phyloP scores from a whole-genome alignment of 2,888 invertebrate genomes.

The Torymus auratus region DNA sequence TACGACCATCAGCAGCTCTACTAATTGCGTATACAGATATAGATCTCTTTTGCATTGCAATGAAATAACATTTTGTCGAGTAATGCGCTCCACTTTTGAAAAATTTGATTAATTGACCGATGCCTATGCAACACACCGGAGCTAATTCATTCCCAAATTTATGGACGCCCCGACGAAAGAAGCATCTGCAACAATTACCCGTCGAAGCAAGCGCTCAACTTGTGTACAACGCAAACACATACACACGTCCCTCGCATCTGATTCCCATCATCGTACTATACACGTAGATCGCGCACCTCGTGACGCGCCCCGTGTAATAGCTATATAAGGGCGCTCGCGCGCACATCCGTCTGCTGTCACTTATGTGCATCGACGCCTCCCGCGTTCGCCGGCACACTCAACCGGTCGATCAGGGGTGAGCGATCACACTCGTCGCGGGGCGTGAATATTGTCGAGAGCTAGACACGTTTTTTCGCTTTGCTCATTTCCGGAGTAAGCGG shows the following conservation, averaged over 20 bases:
- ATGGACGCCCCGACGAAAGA: no score
- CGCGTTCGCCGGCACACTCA: slow-evolving; percentile 61
- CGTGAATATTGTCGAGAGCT: slow-evolving; percentile 24
- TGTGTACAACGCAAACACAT: no score
- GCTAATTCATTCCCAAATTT: no score
- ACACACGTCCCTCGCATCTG: no score
- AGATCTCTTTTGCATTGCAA: neutral
- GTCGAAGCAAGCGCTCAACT: no score
- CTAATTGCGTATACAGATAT: neutral
- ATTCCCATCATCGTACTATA: no score
- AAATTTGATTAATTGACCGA: no score
- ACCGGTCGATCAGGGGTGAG: slow-evolving; percentile 69
- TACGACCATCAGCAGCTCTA: no score
- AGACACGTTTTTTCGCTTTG: slow-evolving; percentile 74
- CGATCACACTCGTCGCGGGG: slow-evolving; percentile 62
- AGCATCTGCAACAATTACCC: no score
- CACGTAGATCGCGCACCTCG: no score
- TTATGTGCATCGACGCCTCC: neutral
- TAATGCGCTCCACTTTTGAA: no score
- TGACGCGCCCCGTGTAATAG: neutral
- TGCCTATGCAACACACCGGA: no score
- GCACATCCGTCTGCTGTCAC: slow-evolving; percentile 26
- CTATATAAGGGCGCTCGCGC: neutral
- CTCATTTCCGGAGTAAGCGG: slow-evolving; percentile 68
- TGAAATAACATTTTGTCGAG: neutral